Evolutionary conservation across 2,888 invertebrate species (phyloP), one percentile per base, ranked within the genome.

Genomic region (Mesoligia furuncula): DNA sequence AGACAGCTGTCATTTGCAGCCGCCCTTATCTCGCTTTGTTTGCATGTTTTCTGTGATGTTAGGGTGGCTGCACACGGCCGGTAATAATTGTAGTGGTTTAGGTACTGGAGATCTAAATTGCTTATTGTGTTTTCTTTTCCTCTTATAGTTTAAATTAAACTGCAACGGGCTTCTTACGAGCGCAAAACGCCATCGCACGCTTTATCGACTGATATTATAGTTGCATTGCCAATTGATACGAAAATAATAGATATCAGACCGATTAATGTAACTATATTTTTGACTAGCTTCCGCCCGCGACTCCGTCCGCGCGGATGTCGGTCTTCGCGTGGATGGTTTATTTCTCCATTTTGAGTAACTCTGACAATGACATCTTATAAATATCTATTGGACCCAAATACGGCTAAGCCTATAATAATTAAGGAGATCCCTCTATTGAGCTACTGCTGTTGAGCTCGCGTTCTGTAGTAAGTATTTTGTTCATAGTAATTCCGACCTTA

Each of bases 1-100:
- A 87, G 90, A 89, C 91, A 90, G 87, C 89, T 90, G 91, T 90
- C 91, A 87, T 85, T 87, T 84, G 84, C 90, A 89, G 81, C 64
- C 77, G 61, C 77, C 79, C 81, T 89, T 88, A 90, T 90, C 89
- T 85, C 68, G 77, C 86, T 87, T 88, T 87, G 88, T 90, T 89
- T 87, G 85, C 85, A 84, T 83, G 84, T 80, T 84, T 83, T 86
- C 79, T 77, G 75, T 74, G 75, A 80, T 65, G 74, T 77, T 83
- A 77, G 69, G 80, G 67, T 36, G 80, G 73, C 59, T 78, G 59
- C 79, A 79, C 75, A 87, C 59, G 68, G 17, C 20, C 36, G 20
- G 48, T 54, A 42, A 74, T 80, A 64, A 73, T 73, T 74, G 61
- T 73, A 61, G 39, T 42, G 59, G 45, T 65, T 85, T 51, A 59